Conservation (phyloP, 2,797 vertebrate species). For the Sebastes oblongus region DNA sequence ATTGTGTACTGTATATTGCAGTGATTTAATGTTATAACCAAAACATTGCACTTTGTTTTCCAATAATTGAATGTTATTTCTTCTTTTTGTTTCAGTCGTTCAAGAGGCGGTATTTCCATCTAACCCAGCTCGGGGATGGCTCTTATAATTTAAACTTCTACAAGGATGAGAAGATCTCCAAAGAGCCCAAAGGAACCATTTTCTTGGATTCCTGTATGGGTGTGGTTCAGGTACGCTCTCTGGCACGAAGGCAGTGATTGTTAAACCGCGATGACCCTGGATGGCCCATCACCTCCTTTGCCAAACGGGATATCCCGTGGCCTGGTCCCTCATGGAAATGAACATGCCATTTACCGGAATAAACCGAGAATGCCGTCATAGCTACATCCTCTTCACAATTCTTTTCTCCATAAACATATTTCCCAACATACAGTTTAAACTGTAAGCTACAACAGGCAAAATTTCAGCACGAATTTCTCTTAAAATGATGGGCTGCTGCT, state of each 20-base stretch:
- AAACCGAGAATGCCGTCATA: background rate
- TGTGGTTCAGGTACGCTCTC: constrained; percentile 90
- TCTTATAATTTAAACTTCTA: constrained; percentile 99
- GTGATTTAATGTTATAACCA: background rate
- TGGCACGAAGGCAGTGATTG: constrained; percentile 4
- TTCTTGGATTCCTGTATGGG: constrained; percentile 99
- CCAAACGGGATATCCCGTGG: constrained; percentile 48
- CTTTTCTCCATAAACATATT: background rate
- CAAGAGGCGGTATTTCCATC: constrained; percentile 97
- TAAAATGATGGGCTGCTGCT: constrained; percentile 22
- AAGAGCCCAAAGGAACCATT: constrained; percentile 98
- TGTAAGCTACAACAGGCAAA: background rate
- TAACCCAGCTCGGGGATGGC: constrained; percentile 95
- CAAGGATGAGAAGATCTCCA: constrained; percentile 99
- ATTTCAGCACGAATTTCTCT: constrained; percentile 6
- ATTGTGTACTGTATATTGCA: background rate
- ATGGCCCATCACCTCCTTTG: constrained; percentile 14
- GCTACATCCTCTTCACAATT: constrained; percentile 23
- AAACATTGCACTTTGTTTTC: background rate
- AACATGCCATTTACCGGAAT: constrained; percentile 17
- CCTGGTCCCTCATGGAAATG: background rate
- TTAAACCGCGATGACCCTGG: background rate
- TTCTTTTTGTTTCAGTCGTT: constrained; percentile 87
- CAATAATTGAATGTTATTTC: background rate
- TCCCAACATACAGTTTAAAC: background rate